phyloP scores from a whole-genome alignment of 2,113 vertebrate genomes.

The Saguinus imperator region DNA sequence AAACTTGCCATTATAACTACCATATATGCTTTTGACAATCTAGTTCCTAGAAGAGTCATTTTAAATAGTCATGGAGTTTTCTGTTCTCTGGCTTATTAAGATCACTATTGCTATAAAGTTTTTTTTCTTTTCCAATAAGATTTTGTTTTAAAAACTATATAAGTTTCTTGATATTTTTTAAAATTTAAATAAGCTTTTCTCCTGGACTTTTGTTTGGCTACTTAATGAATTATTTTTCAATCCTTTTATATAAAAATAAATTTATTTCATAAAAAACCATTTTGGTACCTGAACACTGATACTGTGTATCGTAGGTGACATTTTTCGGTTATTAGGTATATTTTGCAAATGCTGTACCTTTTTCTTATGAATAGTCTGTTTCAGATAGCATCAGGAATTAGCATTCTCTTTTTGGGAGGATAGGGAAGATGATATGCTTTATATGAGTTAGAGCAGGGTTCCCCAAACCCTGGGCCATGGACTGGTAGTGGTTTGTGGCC shows the following conservation, averaged over 20 bases:
- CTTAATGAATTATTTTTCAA: conserved; percentile 36
- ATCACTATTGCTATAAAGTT: neutral
- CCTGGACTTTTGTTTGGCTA: conserved; percentile 3
- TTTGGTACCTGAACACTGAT: neutral
- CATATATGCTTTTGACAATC: neutral
- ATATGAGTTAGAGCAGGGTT: neutral
- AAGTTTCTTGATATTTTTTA: neutral
- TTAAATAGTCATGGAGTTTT: neutral
- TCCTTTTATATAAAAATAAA: conserved; percentile 34
- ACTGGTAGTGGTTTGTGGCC: too few species aligned
- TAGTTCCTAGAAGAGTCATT: neutral
- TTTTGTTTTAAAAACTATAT: neutral
- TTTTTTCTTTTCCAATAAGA: neutral
- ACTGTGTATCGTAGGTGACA: neutral
- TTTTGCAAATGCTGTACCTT: neutral
- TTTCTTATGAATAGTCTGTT: neutral
- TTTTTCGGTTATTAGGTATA: conserved; percentile 10
- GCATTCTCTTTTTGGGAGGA: neutral
- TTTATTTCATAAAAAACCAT: neutral
- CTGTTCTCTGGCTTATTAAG: conserved; percentile 37
- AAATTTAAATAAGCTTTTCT: neutral
- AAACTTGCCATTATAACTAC: neutral
- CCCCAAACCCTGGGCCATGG: too few species aligned
- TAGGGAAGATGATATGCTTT: neutral
- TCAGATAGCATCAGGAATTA: neutral